Percentiles rank a stretch among this genome's conserved stretches.
These are phyloP conservation scores for Cochlearius cochlearius DNA, from an alignment of 2,113 vertebrate species.

Conservation along the genomic window DNA sequence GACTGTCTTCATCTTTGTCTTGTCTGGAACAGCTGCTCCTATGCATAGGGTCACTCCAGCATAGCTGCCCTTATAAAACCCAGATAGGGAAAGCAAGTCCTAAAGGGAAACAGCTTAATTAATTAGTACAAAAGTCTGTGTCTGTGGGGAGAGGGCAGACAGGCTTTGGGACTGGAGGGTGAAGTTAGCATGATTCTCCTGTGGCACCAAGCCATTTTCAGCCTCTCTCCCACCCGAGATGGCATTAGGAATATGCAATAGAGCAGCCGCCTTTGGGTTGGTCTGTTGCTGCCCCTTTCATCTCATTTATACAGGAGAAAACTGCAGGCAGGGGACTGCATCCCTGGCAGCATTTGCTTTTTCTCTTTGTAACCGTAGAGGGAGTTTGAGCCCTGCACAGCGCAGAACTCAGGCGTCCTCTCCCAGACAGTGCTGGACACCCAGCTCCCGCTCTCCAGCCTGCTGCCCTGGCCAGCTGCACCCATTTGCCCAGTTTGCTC, in stretches of 20 bases:
- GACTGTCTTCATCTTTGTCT: neutral
- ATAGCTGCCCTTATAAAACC: neutral
- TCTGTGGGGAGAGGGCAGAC: neutral
- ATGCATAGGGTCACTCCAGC: neutral
- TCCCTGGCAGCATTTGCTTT: neutral
- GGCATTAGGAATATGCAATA: accelerated
- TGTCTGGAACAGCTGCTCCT: neutral
- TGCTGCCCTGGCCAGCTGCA: neutral
- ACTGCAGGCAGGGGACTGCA: neutral
- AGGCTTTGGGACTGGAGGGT: neutral
- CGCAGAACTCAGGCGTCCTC: neutral
- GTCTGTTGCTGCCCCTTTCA: neutral
- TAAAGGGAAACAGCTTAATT: neutral
- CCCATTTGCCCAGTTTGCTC: neutral
- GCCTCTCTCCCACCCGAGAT: neutral
- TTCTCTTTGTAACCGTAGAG: neutral
- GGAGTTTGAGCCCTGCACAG: neutral
- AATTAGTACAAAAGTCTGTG: neutral
- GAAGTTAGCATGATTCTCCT: neutral
- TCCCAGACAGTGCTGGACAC: neutral
- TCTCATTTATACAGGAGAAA: neutral
- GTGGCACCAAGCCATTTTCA: neutral
- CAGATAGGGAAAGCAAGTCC: neutral
- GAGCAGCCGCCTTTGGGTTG: neutral
- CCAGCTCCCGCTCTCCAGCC: neutral